A percentile compares a stretch with the other conserved stretches of the same genome.
phyloP scores from a whole-genome alignment of 2,113 vertebrate species.

The Ammodytes marinus region DNA sequence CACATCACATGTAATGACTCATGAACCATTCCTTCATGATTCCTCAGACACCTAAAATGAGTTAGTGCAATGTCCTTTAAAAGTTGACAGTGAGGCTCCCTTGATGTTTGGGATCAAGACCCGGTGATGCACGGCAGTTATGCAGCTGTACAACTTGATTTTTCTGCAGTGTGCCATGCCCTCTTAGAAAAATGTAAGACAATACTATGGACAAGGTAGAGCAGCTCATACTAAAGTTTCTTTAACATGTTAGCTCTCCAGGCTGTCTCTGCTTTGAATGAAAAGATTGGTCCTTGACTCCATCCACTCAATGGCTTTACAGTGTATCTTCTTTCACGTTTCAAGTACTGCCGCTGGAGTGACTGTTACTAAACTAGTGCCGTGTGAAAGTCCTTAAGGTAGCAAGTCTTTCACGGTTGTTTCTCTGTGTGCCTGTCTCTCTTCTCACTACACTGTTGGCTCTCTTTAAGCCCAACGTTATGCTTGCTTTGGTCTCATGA shows the following conservation, averaged over 20 bases:
- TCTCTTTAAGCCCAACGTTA: constrained; percentile 58
- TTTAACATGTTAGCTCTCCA: constrained; percentile 45
- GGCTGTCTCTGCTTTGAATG: constrained; percentile 63
- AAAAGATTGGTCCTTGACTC: constrained; percentile 60
- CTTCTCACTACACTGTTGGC: constrained; percentile 25
- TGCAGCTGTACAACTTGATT: constrained; percentile 44
- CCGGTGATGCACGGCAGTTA: constrained; percentile 43
- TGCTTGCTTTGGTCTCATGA: constrained; percentile 67
- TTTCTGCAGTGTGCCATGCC: constrained; percentile 17
- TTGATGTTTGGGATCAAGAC: constrained; percentile 45
- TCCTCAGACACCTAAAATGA: constrained; percentile 56
- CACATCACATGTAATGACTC: constrained; percentile 57
- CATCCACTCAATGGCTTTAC: constrained; percentile 37
- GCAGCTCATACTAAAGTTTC: constrained; percentile 47
- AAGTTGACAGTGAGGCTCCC: constrained; percentile 50
- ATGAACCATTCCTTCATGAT: constrained; percentile 46
- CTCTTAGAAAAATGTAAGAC: constrained; percentile 38
- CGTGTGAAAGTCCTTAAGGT: constrained; percentile 61
- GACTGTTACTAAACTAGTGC: constrained; percentile 62
- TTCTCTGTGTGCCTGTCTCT: constrained; percentile 43
- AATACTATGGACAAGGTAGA: constrained; percentile 49
- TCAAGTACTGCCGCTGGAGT: constrained; percentile 55
- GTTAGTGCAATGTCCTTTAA: constrained; percentile 55
- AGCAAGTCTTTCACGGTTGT: constrained; percentile 53
- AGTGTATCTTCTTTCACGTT: constrained; percentile 46